Evolutionary conservation across 2,888 invertebrate genomes (phyloP), one percentile per base, ranked within the genome.

Genomic region (Onchidella celtica): DNA sequence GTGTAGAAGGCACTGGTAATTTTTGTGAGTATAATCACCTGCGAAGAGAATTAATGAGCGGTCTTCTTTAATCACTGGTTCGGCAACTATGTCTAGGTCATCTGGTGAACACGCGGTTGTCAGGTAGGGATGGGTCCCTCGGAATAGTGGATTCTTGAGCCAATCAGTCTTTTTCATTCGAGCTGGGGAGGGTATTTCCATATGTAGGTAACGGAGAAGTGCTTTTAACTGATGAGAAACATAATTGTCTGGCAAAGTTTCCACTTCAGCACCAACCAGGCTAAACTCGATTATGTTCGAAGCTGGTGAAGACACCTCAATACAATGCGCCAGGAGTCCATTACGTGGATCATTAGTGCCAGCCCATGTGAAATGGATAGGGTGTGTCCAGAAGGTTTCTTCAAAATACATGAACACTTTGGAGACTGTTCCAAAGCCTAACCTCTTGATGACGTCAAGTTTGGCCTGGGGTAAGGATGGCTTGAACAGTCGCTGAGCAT

Each of bases 111-210:
- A 40, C 17, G 34, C 27, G 9, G 63, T 70, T 9, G 27, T 79
- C 34, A 79, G 14, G 34, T 72, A 79, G 0, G 79, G 79, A 40
- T 79, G 79, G 2, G 79, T 61, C 17, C 70, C 79, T 0, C 32
- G 29, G 55, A 61, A 72, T 9, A 72, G 24, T 6, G 63, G 55
- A 40, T 79, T 63, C 0, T n/a, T 17, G 34, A 24, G 14, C 79
- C 79, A 79, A 3, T 40, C 21, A 24, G 61, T 61, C 4, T 32
- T 57, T 24, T 3, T 6, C 9, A 72, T n/a, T 11, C 34, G 27
- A 4, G n/a, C 79, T 6, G 79, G 72, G 4, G 24, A 3, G 2
- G 79, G 70, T 0, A 79, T 1, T 4, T 21, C 40, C 0, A 4
- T 11, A 1, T 24, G 0, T 14, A 40, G 29, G 32, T 61, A 24